Base-by-base conservation (phyloP, 2,888 invertebrate genomes). In the Phymatocera aterrima region DNA sequence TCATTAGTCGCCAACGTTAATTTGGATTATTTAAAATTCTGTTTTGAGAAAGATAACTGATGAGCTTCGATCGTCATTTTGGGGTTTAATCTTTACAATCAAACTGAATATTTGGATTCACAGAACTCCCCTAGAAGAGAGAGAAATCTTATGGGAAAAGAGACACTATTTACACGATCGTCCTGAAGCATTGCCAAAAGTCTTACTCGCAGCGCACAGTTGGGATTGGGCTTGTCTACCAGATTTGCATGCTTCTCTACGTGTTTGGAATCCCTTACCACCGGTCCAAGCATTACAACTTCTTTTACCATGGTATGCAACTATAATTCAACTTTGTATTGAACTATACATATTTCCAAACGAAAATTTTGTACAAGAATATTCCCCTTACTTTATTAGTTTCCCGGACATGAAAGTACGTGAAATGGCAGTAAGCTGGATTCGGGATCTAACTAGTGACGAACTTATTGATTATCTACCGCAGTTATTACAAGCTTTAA, bases 391-490 rank as follows among this genome's bases (percentile, higher is more conserved):
- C n/a, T n/a, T n/a, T n/a, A n/a, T n/a, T n/a, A 97, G 97, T 88
- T 99, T 98, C 91, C 98, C 99, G 0, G 99, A 99, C 90, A 93
- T 94, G 81, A 95, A 95, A 87, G 97, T 99, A 0, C 94, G 99
- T 31, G 93, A 94, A 84, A 93, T 95, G 84, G 99, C 99, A 1
- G 95, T 98, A 0, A 92, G 93, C 65, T 95, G 98, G 93, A 94
- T 99, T 80, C 92, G 94, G 61, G 93, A 93, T 15, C 93, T 98
- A 90, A 94, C 95, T 1, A 96, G 95, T 85, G 98, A 98, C 89
- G 97, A 97, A 86, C 91, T 99, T 57, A 95, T 97, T 46, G 96
- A 98, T 88, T 97, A 97, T 89, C 91, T 99, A 85, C 99, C 99
- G 0, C 99, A 99, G 88, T 92, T 99, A 12, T 94, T 98, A 60